Base-by-base conservation (phyloP, 2,888 invertebrate genomes). In the Coelopa pilipes region DNA sequence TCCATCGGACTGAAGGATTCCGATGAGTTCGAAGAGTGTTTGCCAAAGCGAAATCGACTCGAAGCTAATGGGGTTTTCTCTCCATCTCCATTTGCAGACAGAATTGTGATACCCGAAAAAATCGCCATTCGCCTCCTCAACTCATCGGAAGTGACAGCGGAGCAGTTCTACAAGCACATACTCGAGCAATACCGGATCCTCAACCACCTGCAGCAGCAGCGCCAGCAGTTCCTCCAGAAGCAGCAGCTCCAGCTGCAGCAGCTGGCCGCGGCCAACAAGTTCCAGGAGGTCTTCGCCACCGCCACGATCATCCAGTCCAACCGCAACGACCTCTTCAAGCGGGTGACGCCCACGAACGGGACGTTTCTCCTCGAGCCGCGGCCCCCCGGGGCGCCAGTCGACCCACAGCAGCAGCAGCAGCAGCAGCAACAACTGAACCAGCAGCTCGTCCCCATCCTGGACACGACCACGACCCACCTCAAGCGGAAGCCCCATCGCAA, bases 21-120 rank as follows among this genome's bases (percentile, higher is more conserved):
- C n/a, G n/a, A n/a, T n/a, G n/a, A n/a, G n/a, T n/a, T n/a, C n/a
- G n/a, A n/a, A n/a, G n/a, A n/a, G n/a, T n/a, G n/a, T n/a, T n/a
- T n/a, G n/a, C n/a, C n/a, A n/a, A n/a, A n/a, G n/a, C n/a, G n/a
- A n/a, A n/a, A n/a, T n/a, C n/a, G n/a, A 34, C 2, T 34, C 34
- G 34, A 34, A 34, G 7, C 34, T 34, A 34, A 34, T 34, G 34
- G 2, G 7, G 2, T 34, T 34, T 34, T n/a, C n/a, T n/a, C n/a
- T n/a, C n/a, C n/a, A n/a, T n/a, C 34, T 34, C 34, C 34, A 4
- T 7, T 83, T 84, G 67, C 81, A 86, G 88, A 87, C 80, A 85
- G 86, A 86, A 85, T 87, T 82, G 85, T 86, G 81, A 87, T 88
- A 82, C 87, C 88, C 77, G 87, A 88, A 80, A 85, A 86, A 81